Percentiles rank a stretch among this genome's conserved stretches.
Conservation (phyloP, 2,113 vertebrate species). For the Cichladusa arquata region DNA sequence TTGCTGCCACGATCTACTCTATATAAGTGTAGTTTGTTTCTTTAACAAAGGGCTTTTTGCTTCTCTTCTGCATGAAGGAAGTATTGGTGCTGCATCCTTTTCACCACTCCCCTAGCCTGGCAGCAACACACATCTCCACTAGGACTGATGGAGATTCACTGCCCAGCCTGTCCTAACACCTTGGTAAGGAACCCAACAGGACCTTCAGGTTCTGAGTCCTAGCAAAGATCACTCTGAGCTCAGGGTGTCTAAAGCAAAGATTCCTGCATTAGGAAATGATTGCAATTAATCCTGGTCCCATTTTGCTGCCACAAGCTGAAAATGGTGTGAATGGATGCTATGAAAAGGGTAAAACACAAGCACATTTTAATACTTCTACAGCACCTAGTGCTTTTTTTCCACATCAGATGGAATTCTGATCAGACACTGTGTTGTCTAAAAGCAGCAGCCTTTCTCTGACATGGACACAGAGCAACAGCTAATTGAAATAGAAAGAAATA, state of each 20-base stretch:
- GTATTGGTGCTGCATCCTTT: too few relatives aligned
- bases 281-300: not conserved
- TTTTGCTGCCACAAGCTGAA: not conserved
- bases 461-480: not conserved
- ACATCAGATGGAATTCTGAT: not conserved
- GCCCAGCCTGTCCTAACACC: not conserved
- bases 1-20: too few relatives aligned
- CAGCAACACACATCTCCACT: not conserved
- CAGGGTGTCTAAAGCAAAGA: not conserved
- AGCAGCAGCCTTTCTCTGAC: not conserved
- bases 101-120: too few relatives aligned
- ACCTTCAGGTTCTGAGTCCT: not conserved
- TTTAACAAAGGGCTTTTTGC: too few relatives aligned
- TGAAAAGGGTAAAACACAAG: not conserved
- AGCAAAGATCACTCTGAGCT: not conserved
- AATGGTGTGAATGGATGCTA: not conserved
- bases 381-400: not conserved
- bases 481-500: constrained; percentile 2
- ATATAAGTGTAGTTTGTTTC: too few relatives aligned
- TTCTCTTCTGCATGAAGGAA: too few relatives aligned
- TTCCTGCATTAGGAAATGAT: not conserved
- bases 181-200: not conserved
- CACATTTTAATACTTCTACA: not conserved
- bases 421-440: not conserved
- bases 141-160: not conserved